Percentiles rank a stretch among this genome's conserved stretches.
phyloP scores from a whole-genome alignment of 2,888 invertebrate species.

The Masnerella sp. region DNA sequence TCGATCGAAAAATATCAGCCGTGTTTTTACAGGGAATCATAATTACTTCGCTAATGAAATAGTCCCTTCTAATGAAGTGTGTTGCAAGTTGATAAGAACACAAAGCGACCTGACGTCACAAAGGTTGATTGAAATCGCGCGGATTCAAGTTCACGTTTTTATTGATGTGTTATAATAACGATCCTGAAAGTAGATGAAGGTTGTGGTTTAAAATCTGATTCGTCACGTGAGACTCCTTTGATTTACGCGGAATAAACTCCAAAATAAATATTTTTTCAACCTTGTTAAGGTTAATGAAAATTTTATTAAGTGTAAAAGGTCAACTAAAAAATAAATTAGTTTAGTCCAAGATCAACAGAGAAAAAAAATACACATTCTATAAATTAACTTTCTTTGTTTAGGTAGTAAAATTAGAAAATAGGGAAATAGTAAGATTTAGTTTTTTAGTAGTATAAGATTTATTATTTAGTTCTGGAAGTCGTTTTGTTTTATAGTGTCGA shows the following conservation, averaged over 20 bases:
- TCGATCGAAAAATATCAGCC: neutral
- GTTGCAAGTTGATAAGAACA: neutral
- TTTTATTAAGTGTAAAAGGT: too few relatives aligned
- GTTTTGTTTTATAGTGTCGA: too few relatives aligned
- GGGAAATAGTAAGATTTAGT: too few relatives aligned
- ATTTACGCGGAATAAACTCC: neutral
- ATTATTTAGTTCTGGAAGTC: too few relatives aligned
- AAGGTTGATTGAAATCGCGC: slow-evolving; percentile 10
- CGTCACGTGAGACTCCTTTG: neutral
- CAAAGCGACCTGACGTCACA: slow-evolving; percentile 4
- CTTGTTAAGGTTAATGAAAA: neutral
- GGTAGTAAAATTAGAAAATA: too few relatives aligned
- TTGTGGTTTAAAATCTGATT: neutral
- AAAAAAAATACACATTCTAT: too few relatives aligned
- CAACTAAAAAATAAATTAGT: too few relatives aligned
- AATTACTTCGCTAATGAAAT: neutral
- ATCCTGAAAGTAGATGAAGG: slow-evolving; percentile 23
- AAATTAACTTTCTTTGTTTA: too few relatives aligned
- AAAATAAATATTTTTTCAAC: neutral
- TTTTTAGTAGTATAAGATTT: too few relatives aligned
- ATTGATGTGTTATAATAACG: slow-evolving; percentile 20
- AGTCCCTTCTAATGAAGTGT: neutral
- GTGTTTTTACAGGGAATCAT: neutral
- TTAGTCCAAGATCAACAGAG: too few relatives aligned
- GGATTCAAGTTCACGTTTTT: slow-evolving; percentile 26